These are phyloP conservation scores for Hyla sarda DNA, from an alignment of 2,113 vertebrate genomes.

Conservation along the genomic window DNA sequence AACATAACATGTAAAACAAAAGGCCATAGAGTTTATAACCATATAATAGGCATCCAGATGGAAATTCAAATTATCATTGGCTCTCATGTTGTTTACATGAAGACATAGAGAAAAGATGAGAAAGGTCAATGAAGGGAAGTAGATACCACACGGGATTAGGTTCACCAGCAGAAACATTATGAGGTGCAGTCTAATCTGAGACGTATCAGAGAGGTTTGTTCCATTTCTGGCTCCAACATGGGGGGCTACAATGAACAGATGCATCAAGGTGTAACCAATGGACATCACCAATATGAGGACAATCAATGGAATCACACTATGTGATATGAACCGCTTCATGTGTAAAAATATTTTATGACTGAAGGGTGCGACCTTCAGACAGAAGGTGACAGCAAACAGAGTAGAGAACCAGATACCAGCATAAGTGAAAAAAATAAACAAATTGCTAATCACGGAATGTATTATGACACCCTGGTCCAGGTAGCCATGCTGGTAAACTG, in stretches of 20 bases:
- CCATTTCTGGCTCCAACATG: too few species aligned
- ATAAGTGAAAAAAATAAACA: not conserved
- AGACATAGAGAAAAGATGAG: not conserved
- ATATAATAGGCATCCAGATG: not conserved
- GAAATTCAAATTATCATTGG: not conserved
- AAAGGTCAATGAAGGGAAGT: not conserved
- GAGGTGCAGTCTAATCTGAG: too few species aligned
- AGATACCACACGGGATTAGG: too few species aligned
- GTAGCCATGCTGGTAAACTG: not conserved
- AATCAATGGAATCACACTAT: not conserved
- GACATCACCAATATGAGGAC: not conserved
- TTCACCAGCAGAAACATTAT: too few species aligned
- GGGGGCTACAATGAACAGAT: too few species aligned
- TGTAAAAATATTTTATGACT: not conserved
- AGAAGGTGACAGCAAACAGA: not conserved
- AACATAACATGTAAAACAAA: not conserved
- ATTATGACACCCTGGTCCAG: not conserved
- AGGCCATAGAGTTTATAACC: not conserved
- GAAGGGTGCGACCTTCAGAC: constrained; percentile 20
- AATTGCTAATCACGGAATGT: not conserved
- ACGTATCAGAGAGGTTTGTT: too few species aligned
- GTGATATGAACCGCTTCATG: not conserved
- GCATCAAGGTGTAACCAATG: not conserved
- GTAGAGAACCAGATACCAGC: not conserved
- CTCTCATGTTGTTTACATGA: not conserved